Evolutionary conservation across 2,113 vertebrate species (phyloP).

Genomic region (Strix aluco): DNA sequence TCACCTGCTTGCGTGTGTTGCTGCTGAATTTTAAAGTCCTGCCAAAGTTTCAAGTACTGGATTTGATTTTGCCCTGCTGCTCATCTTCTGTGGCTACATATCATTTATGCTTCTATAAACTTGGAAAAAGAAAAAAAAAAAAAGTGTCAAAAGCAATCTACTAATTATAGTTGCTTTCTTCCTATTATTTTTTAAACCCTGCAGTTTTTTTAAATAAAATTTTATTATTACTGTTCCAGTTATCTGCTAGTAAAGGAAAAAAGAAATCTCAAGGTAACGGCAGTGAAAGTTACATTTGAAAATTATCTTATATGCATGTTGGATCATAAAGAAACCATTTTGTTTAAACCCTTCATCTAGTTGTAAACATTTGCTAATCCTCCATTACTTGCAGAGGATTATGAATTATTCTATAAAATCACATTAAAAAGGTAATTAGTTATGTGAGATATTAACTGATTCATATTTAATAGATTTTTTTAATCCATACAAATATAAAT

Average conservation of each 20-base stretch:
- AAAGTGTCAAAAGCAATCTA: background rate
- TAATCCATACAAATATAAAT: slow-evolving; percentile 84
- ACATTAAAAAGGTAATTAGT: slow-evolving; percentile 81
- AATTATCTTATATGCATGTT: background rate
- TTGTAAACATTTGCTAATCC: slow-evolving; percentile 73
- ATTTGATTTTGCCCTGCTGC: background rate
- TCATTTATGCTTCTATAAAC: background rate
- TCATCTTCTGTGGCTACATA: background rate
- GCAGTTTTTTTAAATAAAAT: background rate
- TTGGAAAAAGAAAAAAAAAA: background rate
- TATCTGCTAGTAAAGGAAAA: slow-evolving; percentile 50
- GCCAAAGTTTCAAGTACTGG: slow-evolving; percentile 18
- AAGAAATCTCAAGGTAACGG: slow-evolving; percentile 48
- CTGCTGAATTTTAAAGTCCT: background rate
- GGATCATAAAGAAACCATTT: slow-evolving; percentile 60
- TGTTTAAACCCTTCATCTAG: slow-evolving; percentile 57
- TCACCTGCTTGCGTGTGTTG: background rate
- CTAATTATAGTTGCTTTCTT: background rate
- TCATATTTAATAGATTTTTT: slow-evolving; percentile 75
- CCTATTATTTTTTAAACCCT: slow-evolving; percentile 35
- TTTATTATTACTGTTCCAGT: slow-evolving; percentile 46
- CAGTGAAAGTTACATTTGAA: slow-evolving; percentile 62
- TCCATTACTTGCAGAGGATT: slow-evolving; percentile 64
- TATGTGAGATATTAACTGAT: slow-evolving; percentile 76
- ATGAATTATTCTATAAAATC: slow-evolving; percentile 78